A percentile compares a stretch with the other conserved stretches of the same genome.
Conservation (phyloP, 2,888 invertebrate species). For the Caenorhabditis japonica region DNA sequence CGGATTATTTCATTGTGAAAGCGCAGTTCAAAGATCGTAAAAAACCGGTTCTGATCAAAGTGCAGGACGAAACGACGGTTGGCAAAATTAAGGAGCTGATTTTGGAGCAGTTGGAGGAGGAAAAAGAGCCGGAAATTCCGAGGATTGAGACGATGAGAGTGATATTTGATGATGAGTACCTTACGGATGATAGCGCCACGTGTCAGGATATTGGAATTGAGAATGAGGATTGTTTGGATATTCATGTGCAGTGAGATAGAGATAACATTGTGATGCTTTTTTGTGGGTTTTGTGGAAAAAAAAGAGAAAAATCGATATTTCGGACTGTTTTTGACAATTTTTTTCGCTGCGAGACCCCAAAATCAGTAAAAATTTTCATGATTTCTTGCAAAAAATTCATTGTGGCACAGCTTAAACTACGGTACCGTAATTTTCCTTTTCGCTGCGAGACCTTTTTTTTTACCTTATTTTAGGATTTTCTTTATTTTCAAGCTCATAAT, state of each 20-base stretch:
- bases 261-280: neutral
- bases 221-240: conserved; percentile 49
- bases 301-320: too few species aligned
- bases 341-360: neutral
- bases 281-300: too few species aligned
- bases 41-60: conserved; percentile 19
- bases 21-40: conserved; percentile 13
- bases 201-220: conserved; percentile 25
- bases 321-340: neutral
- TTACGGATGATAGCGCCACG: conserved; percentile 9
- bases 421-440: too few species aligned
- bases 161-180: conserved; percentile 47
- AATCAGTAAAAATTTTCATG: too few species aligned
- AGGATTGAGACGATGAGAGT: conserved; percentile 6
- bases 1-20: conserved; percentile 14
- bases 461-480: too few species aligned
- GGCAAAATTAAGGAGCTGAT: conserved; percentile 14
- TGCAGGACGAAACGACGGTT: conserved; percentile 1
- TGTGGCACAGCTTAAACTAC: too few species aligned
- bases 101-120: neutral
- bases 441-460: too few species aligned
- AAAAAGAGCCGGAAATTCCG: neutral
- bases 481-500: too few species aligned
- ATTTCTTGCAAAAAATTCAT: too few species aligned
- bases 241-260: conserved; percentile 7